phyloP scores from a whole-genome alignment of 35 echinoderm and acorn worm species.

The Ophiothrix spiculata region DNA sequence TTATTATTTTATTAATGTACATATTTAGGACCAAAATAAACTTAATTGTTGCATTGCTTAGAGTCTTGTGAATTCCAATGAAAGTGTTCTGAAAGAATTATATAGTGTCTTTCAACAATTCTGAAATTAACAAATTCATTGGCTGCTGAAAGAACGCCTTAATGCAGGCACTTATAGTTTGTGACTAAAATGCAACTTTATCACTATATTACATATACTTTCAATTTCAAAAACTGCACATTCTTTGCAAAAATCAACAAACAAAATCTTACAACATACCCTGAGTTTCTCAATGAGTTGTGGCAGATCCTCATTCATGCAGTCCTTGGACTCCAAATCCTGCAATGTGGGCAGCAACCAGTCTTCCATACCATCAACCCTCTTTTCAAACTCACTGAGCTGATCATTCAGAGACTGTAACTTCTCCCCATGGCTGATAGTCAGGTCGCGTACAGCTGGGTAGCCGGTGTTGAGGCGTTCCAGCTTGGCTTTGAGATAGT shows the following conservation, averaged over 20 bases:
- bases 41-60: too few relatives aligned
- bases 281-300: constrained; percentile 65
- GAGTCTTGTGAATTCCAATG: too few relatives aligned
- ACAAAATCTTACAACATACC: constrained; percentile 20
- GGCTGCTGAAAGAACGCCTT: too few relatives aligned
- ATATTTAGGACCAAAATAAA: too few relatives aligned
- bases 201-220: too few relatives aligned
- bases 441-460: constrained; percentile 35
- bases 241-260: not conserved
- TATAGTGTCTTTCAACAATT: too few relatives aligned
- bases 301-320: constrained; percentile 48
- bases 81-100: too few relatives aligned
- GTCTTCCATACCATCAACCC: constrained; percentile 71
- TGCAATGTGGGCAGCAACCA: constrained; percentile 62
- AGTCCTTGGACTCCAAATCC: constrained; percentile 47
- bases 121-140: too few relatives aligned
- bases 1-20: too few relatives aligned
- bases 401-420: constrained; percentile 45
- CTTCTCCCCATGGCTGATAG: constrained; percentile 40
- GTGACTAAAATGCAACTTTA: too few relatives aligned
- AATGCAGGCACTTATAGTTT: too few relatives aligned
- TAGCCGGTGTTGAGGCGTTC: constrained; percentile 70
- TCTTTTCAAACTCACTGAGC: constrained; percentile 68
- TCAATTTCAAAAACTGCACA: not conserved
- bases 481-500: constrained; percentile 51